Base-by-base conservation (phyloP, 1,140 invertebrate genomes). In the Pentalonia nigronervosa region DNA sequence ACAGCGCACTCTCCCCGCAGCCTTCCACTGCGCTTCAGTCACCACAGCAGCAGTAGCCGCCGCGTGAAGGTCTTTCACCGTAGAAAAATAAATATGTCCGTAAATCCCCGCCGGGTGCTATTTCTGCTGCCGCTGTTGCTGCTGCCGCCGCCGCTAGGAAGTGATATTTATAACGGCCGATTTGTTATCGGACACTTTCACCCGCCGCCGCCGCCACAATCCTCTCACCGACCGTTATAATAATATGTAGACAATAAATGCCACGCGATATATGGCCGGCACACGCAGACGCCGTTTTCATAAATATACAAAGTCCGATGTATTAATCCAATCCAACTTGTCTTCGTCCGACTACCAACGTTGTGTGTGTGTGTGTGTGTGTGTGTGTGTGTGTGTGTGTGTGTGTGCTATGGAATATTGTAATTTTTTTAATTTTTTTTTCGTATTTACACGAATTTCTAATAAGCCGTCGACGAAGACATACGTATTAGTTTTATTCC, bases 81-180 rank as follows among this genome's bases (percentile, higher is more conserved):
- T 36, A 36, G 87, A 89, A 89, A 91, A 91, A 67, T 67, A 91
- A 91, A 91, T 91, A 91, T 67, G 90, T 34, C 89, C 56, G 56
- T 91, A 76, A 91, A 91, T 91, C 90, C 60, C 36, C 90, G n/a
- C 17, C 90, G 56, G 53, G 34, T 41, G 47, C 84, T 47, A 86
- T 76, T 76, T 76, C 60, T 76, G 60, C n/a, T 76, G 60, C 60
- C n/a, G 60, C n/a, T 76, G 21, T 25, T 41, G 34, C 2, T 41
- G 20, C 81, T 7, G 76, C n/a, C 76, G 76, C 84, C 30, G 87
- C 47, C 23, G 23, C 88, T 47, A 34, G 88, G n/a, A 36, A n/a
- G 48, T 89, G 86, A 48, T 87, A 87, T 87, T 87, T 87, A 87
- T 87, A 87, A 53, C 88, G 88, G 34, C 8, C 88, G 88, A 56